A percentile compares a stretch with the other conserved stretches of the same genome.
phyloP scores from a whole-genome alignment of 2,888 invertebrate genomes.

The Eubasilissa splendida region DNA sequence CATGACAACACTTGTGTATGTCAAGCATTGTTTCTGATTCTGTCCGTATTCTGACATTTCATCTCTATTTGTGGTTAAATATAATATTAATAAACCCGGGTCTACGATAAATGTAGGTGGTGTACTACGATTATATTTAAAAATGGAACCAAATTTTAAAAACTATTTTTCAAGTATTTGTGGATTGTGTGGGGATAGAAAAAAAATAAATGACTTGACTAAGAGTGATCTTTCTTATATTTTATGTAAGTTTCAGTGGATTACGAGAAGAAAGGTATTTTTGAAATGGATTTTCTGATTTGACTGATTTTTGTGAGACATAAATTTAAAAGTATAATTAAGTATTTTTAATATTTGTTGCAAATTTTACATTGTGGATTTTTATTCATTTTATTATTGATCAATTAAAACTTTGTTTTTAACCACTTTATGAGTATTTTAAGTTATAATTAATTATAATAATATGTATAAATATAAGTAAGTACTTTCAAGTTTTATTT shows the following conservation, averaged over 20 bases:
- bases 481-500: no score
- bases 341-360: neutral
- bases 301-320: neutral
- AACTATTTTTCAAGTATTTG: conserved; percentile 16
- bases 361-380: neutral
- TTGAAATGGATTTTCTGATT: neutral
- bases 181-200: conserved; percentile 33
- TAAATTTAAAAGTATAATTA: neutral
- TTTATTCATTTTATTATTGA: neutral
- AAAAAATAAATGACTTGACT: neutral
- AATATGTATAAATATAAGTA: no score
- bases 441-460: no score
- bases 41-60: no score
- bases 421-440: no score
- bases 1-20: no score
- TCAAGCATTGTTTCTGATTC: no score
- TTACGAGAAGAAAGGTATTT: conserved; percentile 18
- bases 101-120: no score
- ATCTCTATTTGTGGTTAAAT: no score
- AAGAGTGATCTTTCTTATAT: conserved; percentile 19
- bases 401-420: neutral
- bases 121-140: no score
- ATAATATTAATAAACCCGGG: no score
- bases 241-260: conserved; percentile 29
- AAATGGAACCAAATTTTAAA: no score